Evolutionary conservation across 2,113 vertebrate species (phyloP).

Genomic region (Illadopsis cleaveri): DNA sequence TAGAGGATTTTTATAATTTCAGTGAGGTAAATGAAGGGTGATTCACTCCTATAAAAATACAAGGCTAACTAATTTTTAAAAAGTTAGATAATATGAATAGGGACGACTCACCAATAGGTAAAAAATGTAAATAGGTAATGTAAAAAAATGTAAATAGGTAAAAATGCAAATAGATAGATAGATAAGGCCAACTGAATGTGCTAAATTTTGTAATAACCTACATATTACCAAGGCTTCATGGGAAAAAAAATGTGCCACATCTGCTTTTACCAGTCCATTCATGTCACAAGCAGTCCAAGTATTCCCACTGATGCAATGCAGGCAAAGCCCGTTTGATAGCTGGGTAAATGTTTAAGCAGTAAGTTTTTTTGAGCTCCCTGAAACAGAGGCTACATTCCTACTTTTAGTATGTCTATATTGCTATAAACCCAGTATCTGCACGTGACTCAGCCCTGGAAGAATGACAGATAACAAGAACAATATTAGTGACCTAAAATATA

Average conservation of each 20-base stretch:
- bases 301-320: neutral
- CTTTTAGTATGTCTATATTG: neutral
- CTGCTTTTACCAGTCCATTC: neutral
- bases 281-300: neutral
- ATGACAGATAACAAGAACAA: neutral
- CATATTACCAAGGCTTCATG: neutral
- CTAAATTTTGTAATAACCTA: neutral
- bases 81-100: neutral
- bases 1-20: neutral
- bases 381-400: neutral
- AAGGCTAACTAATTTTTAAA: neutral
- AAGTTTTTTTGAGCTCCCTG: neutral
- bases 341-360: neutral
- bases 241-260: neutral
- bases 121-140: neutral
- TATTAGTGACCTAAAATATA: neutral
- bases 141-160: neutral
- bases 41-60: neutral
- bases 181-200: neutral
- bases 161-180: neutral
- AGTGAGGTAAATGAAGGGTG: neutral
- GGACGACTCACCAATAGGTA: neutral
- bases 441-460: neutral
- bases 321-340: neutral
- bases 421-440: neutral